Conservation (phyloP, 1,140 invertebrate genomes). For the Carposina sasakii region DNA sequence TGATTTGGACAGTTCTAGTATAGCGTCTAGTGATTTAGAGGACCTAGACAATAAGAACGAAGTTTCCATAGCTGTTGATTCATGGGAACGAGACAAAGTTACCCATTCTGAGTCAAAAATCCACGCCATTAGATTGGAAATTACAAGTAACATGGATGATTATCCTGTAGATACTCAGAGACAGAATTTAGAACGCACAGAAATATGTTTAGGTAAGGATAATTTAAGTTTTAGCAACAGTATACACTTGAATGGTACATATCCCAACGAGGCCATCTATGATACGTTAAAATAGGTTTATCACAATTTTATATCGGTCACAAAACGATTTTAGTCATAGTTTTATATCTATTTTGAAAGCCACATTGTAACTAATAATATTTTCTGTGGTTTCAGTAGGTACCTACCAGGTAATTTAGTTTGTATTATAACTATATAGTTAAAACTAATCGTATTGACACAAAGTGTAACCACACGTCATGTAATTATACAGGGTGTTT, state of each 20-base stretch:
- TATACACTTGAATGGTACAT: slow-evolving; percentile 70
- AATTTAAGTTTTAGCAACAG: slow-evolving; percentile 68
- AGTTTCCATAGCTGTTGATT: slow-evolving; percentile 55
- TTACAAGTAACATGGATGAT: slow-evolving; percentile 62
- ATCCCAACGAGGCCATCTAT: slow-evolving; percentile 69
- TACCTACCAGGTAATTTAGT: too few species aligned
- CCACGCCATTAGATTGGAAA: slow-evolving; percentile 64
- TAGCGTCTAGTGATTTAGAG: slow-evolving; percentile 54
- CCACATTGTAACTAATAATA: too few species aligned
- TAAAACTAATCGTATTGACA: too few species aligned
- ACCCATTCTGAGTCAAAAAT: slow-evolving; percentile 46
- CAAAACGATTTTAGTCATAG: too few species aligned
- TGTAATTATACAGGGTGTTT: too few species aligned
- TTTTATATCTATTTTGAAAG: too few species aligned
- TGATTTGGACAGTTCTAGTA: slow-evolving; percentile 58
- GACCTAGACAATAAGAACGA: slow-evolving; percentile 58
- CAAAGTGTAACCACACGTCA: too few species aligned
- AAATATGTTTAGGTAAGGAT: slow-evolving; percentile 56
- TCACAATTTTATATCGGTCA: too few species aligned
- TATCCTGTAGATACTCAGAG: slow-evolving; percentile 35
- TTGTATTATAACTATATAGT: too few species aligned
- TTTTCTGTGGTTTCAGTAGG: too few species aligned
- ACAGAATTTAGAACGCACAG: slow-evolving; percentile 47
- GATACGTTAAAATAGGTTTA: slow-evolving; percentile 64
- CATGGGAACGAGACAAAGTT: slow-evolving; percentile 55